A percentile compares a stretch with the other conserved stretches of the same genome.
Conservation (phyloP, 2,797 vertebrate species). For the Chaenodraco wilsoni region DNA sequence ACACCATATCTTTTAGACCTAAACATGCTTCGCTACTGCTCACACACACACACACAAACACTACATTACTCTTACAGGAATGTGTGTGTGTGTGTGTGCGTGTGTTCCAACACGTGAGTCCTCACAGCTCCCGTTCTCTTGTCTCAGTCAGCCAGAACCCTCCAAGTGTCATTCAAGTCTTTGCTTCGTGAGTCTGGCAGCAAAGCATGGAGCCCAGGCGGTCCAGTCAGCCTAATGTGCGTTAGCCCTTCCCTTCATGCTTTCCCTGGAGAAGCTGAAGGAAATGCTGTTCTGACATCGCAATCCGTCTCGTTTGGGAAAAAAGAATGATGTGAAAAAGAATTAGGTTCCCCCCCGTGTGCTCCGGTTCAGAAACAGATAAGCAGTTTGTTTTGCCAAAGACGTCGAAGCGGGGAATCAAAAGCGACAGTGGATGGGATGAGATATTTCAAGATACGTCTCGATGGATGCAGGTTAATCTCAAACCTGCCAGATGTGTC, state of each 20-base stretch:
- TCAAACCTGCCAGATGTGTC: conserved; percentile 72
- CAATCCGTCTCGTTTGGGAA: conserved; percentile 60
- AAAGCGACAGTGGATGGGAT: conserved; percentile 66
- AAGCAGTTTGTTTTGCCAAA: conserved; percentile 74
- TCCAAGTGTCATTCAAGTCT: conserved; percentile 63
- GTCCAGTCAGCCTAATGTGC: conserved; percentile 57
- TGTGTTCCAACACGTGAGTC: conserved; percentile 34
- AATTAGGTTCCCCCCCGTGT: conserved; percentile 47
- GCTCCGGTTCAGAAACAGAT: conserved; percentile 58
- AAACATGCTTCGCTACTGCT: conserved; percentile 6
- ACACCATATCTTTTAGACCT: conserved; percentile 9
- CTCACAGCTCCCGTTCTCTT: conserved; percentile 40
- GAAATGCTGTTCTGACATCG: conserved; percentile 61
- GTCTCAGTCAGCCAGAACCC: conserved; percentile 54
- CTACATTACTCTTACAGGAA: conserved; percentile 22
- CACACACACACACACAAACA: not conserved
- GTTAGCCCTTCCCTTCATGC: conserved; percentile 56
- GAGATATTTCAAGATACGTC: conserved; percentile 70
- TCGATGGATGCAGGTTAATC: conserved; percentile 73
- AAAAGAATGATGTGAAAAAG: conserved; percentile 61
- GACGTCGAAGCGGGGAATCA: conserved; percentile 64
- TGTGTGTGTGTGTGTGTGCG: conserved; percentile 1
- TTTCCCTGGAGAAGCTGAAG: conserved; percentile 47
- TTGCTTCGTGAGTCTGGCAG: conserved; percentile 35
- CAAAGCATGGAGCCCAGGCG: conserved; percentile 38